Evolutionary conservation across 2,797 vertebrate genomes (phyloP).

Genomic region (Poeciliopsis paucimaculata): DNA sequence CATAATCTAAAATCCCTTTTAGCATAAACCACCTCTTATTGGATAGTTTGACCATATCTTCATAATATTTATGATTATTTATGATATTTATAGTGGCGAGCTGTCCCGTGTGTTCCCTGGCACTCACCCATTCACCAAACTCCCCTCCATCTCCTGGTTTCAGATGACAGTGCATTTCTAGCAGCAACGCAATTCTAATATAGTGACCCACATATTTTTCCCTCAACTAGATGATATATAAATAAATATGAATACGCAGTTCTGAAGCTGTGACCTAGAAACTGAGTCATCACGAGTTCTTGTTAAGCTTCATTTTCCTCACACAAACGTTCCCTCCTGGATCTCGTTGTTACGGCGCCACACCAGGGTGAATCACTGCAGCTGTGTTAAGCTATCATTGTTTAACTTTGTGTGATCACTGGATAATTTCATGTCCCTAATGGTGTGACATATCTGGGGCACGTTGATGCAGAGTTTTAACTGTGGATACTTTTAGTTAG

Average conservation of each 20-base stretch:
- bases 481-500: not conserved
- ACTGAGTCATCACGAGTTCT: conserved; percentile 15
- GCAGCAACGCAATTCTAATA: not conserved
- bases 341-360: not conserved
- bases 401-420: conserved; percentile 26
- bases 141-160: not conserved
- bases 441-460: conserved; percentile 33
- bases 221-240: conserved; percentile 12
- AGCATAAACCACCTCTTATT: not conserved
- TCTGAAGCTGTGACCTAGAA: conserved; percentile 45
- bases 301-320: conserved; percentile 19
- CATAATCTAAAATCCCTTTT: not conserved
- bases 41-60: not conserved
- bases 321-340: conserved; percentile 1
- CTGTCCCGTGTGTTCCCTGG: not conserved
- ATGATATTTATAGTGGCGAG: not conserved
- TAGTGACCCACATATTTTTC: conserved; percentile 38
- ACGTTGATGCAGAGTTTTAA: conserved; percentile 1
- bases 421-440: conserved; percentile 4
- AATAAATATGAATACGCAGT: not conserved
- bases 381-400: not conserved
- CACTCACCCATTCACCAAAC: not conserved
- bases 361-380: conserved; percentile 6
- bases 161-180: not conserved
- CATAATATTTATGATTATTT: not conserved